Evolutionary conservation across 2,797 vertebrate genomes (phyloP), one percentile per base, ranked within the genome.

Genomic region (Hipposideros larvatus): DNA sequence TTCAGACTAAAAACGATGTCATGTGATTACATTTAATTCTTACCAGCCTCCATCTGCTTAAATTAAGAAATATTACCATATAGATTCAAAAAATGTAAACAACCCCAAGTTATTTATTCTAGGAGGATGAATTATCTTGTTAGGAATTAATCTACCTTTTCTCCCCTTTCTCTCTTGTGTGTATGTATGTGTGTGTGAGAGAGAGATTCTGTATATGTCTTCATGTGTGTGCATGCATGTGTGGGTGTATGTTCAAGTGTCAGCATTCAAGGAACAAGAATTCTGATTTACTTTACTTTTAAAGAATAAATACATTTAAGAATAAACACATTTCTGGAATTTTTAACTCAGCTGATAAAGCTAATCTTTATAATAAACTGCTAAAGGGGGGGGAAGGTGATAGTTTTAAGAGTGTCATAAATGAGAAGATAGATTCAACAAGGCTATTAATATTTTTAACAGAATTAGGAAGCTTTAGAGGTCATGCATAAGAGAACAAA

Each of bases 351-450:
- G 66, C 1, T 0, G 15, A 79, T 57, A 1, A 48, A 24, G 6
- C 31, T 63, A 63, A 31, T 15, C 13, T 87, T 92, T 68, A 96
- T 46, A 96, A 94, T 59, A 83, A 96, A 96, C 48, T 92, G 28
- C 2, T 57, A 74, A 94, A 96, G 13, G 13, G 61, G 75, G 26
- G 61, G 94, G 70, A 46, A 71, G 10, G 1, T n/a, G 22, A 13
- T 14, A 94, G 15, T 41, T 80, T 87, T 65, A 95, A 90, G 18
- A 0, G 63, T 92, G 74, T 73, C 28, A 97, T 18, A 68, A 91
- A 61, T 87, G 28, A 75, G 51, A 68, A 48, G 15, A 75, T 57
- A 96, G 31, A 78, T 59, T 68, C 90, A 31, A 63, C 26, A 63
- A 28, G 5, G 61, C 61, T 63, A 63, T 63, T 63, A 63, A 14